Base-by-base conservation (phyloP, 2,888 invertebrate genomes). In the Trichopria drosophilae region DNA sequence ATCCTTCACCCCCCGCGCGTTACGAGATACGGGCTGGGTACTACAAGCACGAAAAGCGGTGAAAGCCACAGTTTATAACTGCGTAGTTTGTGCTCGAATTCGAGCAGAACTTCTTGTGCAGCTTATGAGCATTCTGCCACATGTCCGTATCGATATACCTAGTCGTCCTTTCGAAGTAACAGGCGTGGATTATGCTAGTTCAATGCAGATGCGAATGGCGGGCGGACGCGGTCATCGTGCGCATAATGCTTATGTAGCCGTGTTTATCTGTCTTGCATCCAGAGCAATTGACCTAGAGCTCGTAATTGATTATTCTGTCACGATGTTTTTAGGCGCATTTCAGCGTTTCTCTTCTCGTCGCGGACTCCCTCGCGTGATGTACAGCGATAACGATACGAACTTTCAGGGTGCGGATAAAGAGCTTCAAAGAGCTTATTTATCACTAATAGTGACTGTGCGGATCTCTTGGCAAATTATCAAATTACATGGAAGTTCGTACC, bases 321-420 rank as follows among this genome's bases (percentile, higher is more conserved):
- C 7, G 0, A 47, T 51, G 0, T 57, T 59, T 16, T 13, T 57
- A 2, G 53, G 51, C 1, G 52, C 51, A 1, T 53, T 54, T 7
- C 24, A 34, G 4, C 50, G 53, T 3, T 59, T 57, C 16, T 13
- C 18, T 0, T 7, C 57, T 0, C 46, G 55, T 0, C 51, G 53
- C 0, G 57, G 55, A 0, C 16, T 63, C 52, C 48, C 44, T 1
- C 9, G 12, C 0, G 6, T 10, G 4, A 15, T 57, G 0, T 32
- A 43, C 13, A 53, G 53, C 16, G 57, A 55, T 13, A 32, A 41
- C 34, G 59, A 55, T 0, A 53, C 51, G 0, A 59, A 15, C 1
- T 59, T 59, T 19, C 45, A 24, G 20, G 37, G 31, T 24, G 31
- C 40, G 2, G 18, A 37, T 4, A 19, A 19, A 5, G 45, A 44